Conservation (phyloP, 1,140 invertebrate genomes). For the Lepidurus apus region DNA sequence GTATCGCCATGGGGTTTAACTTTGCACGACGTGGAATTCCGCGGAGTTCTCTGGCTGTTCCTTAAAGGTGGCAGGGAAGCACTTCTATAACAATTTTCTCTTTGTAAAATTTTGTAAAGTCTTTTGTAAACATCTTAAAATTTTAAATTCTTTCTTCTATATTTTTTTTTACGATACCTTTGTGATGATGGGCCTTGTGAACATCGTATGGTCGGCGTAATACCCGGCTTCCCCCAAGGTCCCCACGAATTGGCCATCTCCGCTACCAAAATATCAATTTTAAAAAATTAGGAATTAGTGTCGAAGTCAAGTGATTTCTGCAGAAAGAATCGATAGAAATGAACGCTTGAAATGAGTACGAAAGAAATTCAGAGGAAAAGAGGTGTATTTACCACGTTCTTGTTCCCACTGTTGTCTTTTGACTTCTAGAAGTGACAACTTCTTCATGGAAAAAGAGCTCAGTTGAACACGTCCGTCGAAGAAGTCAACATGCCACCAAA, state of each 20-base stretch:
- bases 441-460: conserved; percentile 24
- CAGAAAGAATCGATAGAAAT: no score
- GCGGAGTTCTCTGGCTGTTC: not conserved
- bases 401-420: conserved; percentile 30
- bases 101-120: not conserved
- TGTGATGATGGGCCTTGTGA: not conserved
- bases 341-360: no score
- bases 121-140: not conserved
- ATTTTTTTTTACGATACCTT: not conserved
- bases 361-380: not conserved
- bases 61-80: conserved; percentile 3
- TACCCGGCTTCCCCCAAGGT: not conserved
- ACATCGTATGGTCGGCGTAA: not conserved
- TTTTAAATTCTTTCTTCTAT: not conserved
- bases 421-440: conserved; percentile 27
- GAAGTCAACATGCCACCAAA: not conserved
- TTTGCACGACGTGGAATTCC: not conserved
- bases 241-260: not conserved
- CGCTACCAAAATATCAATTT: not conserved
- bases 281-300: not conserved
- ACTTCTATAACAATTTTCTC: not conserved
- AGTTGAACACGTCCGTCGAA: not conserved
- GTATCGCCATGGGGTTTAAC: not conserved
- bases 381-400: conserved; percentile 31
- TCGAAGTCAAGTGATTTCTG: no score